phyloP scores from a whole-genome alignment of 2,888 invertebrate species.

The Pterobdella sp. region DNA sequence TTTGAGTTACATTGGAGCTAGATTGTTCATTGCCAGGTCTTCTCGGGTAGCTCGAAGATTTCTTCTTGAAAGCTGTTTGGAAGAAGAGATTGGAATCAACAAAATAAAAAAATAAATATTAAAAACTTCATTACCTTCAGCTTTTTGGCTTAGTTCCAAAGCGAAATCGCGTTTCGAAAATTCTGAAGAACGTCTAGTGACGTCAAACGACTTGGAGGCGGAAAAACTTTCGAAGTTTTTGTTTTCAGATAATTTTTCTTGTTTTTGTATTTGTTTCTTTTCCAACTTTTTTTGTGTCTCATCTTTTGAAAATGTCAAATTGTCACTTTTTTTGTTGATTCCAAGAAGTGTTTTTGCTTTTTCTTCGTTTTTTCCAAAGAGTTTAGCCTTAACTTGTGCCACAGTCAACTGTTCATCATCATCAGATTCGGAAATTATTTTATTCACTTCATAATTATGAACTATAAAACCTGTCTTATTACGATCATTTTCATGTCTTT shows the following conservation, averaged over 20 bases:
- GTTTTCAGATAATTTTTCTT: not conserved
- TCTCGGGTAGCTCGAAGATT: conserved; percentile 1
- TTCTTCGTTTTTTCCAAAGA: not conserved
- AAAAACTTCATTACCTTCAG: no score
- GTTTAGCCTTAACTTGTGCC: not conserved
- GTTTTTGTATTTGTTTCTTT: not conserved
- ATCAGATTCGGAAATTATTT: not conserved
- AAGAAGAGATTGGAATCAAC: not conserved
- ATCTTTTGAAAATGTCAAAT: no score
- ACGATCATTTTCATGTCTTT: no score
- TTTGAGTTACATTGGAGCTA: not conserved
- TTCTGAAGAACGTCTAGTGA: no score
- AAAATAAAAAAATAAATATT: not conserved
- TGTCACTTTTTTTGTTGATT: not conserved
- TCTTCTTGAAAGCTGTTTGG: not conserved
- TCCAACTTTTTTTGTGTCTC: not conserved
- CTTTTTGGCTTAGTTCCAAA: no score
- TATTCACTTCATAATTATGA: no score
- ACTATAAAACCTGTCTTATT: no score
- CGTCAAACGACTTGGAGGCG: no score
- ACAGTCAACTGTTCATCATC: not conserved
- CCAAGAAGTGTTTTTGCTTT: not conserved
- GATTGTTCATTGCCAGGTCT: not conserved
- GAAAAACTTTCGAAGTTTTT: not conserved
- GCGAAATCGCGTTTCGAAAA: no score